A percentile compares a stretch with the other conserved stretches of the same genome.
phyloP scores from a whole-genome alignment of 2,888 invertebrate species.

The Neoscelio sp. region DNA sequence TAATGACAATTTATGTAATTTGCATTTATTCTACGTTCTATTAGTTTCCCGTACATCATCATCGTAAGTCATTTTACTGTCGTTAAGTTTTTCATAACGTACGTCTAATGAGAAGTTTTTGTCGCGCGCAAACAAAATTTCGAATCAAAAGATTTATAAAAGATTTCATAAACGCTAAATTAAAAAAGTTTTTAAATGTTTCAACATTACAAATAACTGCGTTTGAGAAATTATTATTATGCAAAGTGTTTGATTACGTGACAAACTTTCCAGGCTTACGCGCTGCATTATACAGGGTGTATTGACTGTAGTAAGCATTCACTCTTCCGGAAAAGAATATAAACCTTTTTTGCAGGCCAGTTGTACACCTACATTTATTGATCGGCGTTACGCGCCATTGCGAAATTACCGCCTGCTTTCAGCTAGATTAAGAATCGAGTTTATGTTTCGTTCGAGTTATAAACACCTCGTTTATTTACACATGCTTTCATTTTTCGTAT shows the following conservation, averaged over 20 bases:
- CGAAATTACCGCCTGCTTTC: constrained; percentile 78
- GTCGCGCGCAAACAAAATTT: no score
- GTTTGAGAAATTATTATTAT: no score
- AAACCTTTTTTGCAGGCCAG: constrained; percentile 63
- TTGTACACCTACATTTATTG: constrained; percentile 70
- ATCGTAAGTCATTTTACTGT: no score
- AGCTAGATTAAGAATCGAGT: constrained; percentile 79
- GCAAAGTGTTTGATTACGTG: constrained; percentile 29
- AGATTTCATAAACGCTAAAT: no score
- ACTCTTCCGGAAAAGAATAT: constrained; percentile 59
- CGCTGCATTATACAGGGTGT: constrained; percentile 3
- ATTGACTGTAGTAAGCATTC: constrained; percentile 48
- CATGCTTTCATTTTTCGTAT: constrained; percentile 70
- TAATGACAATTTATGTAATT: no score
- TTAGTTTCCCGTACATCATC: no score
- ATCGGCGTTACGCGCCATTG: constrained; percentile 73
- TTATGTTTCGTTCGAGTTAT: constrained; percentile 69
- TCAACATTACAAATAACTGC: no score
- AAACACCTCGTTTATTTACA: constrained; percentile 72
- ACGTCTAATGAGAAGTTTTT: no score
- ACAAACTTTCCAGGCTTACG: constrained; percentile 7
- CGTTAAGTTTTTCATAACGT: no score
- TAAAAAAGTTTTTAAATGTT: no score
- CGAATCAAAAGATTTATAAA: no score
- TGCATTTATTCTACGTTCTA: no score